Percentiles rank a stretch among this genome's conserved stretches.
phyloP scores from a whole-genome alignment of 35 echinoderm and acorn worm genomes.

The Eucidaris tribuloides region DNA sequence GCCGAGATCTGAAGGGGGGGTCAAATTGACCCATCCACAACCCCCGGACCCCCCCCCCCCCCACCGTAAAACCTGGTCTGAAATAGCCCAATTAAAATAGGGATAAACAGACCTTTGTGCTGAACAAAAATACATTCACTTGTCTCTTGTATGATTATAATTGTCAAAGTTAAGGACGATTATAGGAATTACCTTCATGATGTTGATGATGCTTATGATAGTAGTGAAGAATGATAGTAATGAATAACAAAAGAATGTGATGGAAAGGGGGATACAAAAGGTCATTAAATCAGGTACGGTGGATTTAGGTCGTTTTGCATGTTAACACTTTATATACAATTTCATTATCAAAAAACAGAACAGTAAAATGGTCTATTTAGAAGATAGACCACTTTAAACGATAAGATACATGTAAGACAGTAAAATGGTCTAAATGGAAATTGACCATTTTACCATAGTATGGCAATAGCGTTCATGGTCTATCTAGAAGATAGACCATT shows the following conservation, averaged over 20 bases:
- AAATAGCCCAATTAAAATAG: too few species aligned
- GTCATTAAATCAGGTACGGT: neutral
- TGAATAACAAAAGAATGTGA: slow-evolving; percentile 6
- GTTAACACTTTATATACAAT: too few species aligned
- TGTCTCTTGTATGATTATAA: neutral
- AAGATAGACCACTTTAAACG: neutral
- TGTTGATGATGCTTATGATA: neutral
- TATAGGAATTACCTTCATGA: neutral
- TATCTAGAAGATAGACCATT: too few species aligned
- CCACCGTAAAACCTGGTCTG: too few species aligned
- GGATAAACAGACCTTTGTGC: neutral
- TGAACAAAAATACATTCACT: too few species aligned
- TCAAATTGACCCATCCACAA: too few species aligned
- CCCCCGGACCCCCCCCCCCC: too few species aligned
- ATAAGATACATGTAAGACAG: neutral
- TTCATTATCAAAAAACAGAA: neutral
- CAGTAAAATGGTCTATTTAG: neutral
- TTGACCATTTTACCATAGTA: neutral
- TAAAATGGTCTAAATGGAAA: too few species aligned
- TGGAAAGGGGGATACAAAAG: neutral
- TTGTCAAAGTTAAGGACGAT: neutral
- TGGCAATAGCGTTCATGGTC: too few species aligned
- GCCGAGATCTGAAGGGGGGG: too few species aligned
- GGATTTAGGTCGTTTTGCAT: too few species aligned
- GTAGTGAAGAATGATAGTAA: neutral